Conservation (phyloP, 1,140 invertebrate species). For the Neodiprion fabricii region DNA sequence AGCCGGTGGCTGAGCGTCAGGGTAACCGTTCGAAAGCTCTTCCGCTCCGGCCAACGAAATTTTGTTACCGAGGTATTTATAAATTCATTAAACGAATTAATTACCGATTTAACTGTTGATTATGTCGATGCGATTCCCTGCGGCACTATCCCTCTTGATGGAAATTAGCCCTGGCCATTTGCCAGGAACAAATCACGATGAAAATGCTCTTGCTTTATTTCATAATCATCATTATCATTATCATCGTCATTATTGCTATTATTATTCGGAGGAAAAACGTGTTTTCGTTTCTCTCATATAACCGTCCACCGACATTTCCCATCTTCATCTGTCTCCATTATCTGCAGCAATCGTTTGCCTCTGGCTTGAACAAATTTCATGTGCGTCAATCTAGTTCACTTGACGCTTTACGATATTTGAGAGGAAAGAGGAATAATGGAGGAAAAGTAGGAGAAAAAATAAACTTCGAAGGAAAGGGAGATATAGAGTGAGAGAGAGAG, state of each 20-base stretch:
- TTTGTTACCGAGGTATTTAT: neutral
- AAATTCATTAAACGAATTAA: constrained; percentile 6
- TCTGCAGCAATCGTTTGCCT: neutral
- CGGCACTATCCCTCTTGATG: neutral
- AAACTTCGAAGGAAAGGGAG: too few species aligned
- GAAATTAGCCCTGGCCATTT: neutral
- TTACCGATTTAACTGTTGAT: constrained; percentile 5
- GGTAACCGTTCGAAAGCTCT: neutral
- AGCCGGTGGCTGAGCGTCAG: neutral
- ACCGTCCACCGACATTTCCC: too few species aligned
- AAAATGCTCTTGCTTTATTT: neutral
- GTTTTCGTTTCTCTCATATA: too few species aligned
- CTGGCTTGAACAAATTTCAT: neutral
- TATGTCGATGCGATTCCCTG: neutral
- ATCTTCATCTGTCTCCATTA: too few species aligned
- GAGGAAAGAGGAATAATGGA: too few species aligned
- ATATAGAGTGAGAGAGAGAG: too few species aligned
- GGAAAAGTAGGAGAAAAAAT: too few species aligned
- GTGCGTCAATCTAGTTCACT: neutral
- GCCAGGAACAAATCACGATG: neutral
- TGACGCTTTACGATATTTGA: neutral
- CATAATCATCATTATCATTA: too few species aligned
- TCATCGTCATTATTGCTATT: too few species aligned
- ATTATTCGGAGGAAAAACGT: too few species aligned
- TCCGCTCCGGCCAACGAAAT: neutral